Conservation (phyloP, 2,113 vertebrate species). For the Tachuris rubrigastra region DNA sequence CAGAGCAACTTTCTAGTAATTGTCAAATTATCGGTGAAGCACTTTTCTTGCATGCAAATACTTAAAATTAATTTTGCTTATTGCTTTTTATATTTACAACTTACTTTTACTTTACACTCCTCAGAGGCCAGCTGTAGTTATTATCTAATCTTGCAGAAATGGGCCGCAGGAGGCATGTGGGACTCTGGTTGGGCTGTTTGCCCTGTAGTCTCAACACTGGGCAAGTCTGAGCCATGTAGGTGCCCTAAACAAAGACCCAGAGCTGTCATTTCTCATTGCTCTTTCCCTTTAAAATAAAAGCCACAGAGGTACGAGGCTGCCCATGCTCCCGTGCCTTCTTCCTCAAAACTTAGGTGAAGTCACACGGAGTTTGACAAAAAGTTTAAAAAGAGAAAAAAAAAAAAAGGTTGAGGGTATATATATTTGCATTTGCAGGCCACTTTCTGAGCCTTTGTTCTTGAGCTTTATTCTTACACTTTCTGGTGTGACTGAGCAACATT, state of each 20-base stretch:
- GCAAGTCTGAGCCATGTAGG: rapidly evolving
- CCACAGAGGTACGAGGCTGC: not conserved
- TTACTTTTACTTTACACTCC: not conserved
- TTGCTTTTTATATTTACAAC: not conserved
- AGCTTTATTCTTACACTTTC: not conserved
- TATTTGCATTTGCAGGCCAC: not conserved
- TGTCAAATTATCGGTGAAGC: not conserved
- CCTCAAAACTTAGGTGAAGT: not conserved
- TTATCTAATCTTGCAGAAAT: not conserved
- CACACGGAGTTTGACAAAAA: not conserved
- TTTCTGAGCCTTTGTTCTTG: not conserved
- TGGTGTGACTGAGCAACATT: not conserved
- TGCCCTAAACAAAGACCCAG: not conserved
- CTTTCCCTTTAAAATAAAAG: not conserved
- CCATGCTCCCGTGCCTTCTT: not conserved
- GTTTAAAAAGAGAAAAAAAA: not conserved
- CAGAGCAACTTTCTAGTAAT: not conserved
- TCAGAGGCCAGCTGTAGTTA: not conserved
- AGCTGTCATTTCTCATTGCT: not conserved
- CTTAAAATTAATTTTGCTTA: not conserved
- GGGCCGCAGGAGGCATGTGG: not conserved
- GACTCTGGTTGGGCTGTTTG: not conserved
- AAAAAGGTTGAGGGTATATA: not conserved
- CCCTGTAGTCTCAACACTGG: not conserved
- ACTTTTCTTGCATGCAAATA: not conserved